Percentiles rank a stretch among this genome's conserved stretches.
Evolutionary conservation across 2,888 invertebrate genomes (phyloP).

Genomic region (Troides aeacus): DNA sequence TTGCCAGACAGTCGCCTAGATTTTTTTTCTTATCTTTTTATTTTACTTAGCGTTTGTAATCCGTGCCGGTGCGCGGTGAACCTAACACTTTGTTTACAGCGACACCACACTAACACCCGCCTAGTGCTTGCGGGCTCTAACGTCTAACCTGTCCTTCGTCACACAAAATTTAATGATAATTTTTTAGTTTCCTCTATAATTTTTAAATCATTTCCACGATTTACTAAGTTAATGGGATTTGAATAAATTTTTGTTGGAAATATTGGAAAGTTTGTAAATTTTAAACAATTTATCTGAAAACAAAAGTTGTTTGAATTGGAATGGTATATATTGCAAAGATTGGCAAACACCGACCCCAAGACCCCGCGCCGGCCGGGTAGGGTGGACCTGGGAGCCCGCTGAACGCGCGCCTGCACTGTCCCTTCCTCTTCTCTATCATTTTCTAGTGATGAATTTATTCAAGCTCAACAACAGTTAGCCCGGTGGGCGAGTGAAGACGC

Average conservation of each 20-base stretch:
- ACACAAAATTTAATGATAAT: slow-evolving; percentile 1
- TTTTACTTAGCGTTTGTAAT: too few species aligned
- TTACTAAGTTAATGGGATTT: too few species aligned
- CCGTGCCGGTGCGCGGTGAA: not conserved
- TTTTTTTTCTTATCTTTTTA: too few species aligned
- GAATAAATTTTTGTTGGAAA: too few species aligned
- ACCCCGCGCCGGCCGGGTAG: not conserved
- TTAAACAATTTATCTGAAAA: too few species aligned
- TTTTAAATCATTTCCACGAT: too few species aligned
- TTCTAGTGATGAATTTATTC: slow-evolving; percentile 98
- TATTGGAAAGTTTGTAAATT: too few species aligned
- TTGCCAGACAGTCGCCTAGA: too few species aligned
- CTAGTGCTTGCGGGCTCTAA: slow-evolving; percentile 40
- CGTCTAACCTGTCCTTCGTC: slow-evolving; percentile 29
- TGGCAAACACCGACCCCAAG: too few species aligned
- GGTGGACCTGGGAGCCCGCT: slow-evolving; percentile 38
- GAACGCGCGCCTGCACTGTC: slow-evolving; percentile 75
- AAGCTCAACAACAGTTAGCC: slow-evolving; percentile 97
- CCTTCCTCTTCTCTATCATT: slow-evolving; percentile 90
- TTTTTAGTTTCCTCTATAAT: not conserved
- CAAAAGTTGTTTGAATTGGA: too few species aligned
- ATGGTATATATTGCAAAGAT: too few species aligned
- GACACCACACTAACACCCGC: slow-evolving; percentile 33
- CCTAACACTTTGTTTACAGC: slow-evolving; percentile 35
- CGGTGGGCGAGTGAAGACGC: slow-evolving; percentile 96